Conservation (phyloP, 2,797 vertebrate species). For the Xiphorhynchus erythropygius region DNA sequence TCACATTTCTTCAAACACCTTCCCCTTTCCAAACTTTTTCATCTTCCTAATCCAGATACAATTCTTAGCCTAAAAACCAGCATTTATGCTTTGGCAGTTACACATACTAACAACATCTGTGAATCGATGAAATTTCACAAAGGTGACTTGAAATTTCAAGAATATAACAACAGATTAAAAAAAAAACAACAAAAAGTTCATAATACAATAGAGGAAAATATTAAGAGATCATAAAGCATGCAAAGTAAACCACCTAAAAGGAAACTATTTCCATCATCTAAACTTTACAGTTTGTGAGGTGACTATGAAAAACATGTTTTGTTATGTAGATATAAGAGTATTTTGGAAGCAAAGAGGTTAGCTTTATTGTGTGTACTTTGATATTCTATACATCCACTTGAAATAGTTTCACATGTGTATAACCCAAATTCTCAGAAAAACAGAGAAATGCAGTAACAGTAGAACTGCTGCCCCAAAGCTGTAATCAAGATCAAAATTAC, state of each 20-base stretch:
- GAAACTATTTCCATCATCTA: not conserved
- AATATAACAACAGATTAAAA: not conserved
- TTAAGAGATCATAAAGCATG: not conserved
- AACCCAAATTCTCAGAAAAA: not conserved
- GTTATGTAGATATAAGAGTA: not conserved
- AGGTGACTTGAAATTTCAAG: not conserved
- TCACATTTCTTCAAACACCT: not conserved
- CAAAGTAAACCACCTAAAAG: not conserved
- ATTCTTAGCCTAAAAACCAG: not conserved
- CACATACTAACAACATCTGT: not conserved
- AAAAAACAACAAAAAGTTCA: not conserved
- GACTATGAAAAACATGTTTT: not conserved
- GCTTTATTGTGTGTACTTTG: not conserved
- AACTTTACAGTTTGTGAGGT: not conserved
- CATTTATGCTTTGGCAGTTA: not conserved
- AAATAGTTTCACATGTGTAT: not conserved
- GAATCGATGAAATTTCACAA: not conserved
- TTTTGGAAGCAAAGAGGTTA: not conserved
- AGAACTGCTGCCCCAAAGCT: not conserved
- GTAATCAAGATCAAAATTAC: not conserved
- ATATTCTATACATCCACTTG: not conserved
- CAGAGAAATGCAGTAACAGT: not conserved
- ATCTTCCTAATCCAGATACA: not conserved
- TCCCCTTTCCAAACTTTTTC: not conserved
- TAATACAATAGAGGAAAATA: not conserved